Evolutionary conservation across 2,797 vertebrate genomes (phyloP).

Genomic region (Alcedo atthis): DNA sequence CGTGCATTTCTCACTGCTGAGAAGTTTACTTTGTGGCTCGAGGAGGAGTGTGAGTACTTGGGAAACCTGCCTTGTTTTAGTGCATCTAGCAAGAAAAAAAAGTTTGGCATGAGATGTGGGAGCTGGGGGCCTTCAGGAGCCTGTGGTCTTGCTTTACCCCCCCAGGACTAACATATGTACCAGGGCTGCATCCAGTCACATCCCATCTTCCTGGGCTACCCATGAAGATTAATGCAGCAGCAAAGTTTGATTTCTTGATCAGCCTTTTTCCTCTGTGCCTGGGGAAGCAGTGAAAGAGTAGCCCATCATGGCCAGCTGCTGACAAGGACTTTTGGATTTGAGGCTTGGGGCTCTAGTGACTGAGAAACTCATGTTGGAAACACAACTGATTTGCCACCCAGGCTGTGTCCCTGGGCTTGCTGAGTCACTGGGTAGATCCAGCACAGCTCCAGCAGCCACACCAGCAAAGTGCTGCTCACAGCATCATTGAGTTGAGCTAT

Average conservation of each 20-base stretch:
- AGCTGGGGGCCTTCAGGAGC: neutral
- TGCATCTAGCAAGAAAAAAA: neutral
- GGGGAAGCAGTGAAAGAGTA: neutral
- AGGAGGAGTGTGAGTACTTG: neutral
- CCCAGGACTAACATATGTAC: accelerated
- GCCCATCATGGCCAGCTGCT: neutral
- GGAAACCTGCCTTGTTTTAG: neutral
- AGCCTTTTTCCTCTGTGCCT: accelerated
- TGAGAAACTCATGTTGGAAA: neutral
- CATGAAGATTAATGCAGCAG: neutral
- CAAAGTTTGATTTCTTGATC: neutral
- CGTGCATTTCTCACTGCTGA: neutral
- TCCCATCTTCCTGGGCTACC: neutral
- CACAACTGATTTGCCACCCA: neutral
- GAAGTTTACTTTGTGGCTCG: neutral
- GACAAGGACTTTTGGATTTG: neutral
- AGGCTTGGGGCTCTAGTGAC: neutral
- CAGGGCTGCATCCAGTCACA: neutral
- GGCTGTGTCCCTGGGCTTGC: neutral
- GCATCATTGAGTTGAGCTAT: neutral
- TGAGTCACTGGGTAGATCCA: accelerated
- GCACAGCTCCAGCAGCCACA: neutral
- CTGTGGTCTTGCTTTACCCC: neutral
- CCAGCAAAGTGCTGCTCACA: neutral
- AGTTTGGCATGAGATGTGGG: neutral